These are phyloP conservation scores for Diorhabda sublineata DNA, from an alignment of 1,140 invertebrate species.

Conservation along the genomic window DNA sequence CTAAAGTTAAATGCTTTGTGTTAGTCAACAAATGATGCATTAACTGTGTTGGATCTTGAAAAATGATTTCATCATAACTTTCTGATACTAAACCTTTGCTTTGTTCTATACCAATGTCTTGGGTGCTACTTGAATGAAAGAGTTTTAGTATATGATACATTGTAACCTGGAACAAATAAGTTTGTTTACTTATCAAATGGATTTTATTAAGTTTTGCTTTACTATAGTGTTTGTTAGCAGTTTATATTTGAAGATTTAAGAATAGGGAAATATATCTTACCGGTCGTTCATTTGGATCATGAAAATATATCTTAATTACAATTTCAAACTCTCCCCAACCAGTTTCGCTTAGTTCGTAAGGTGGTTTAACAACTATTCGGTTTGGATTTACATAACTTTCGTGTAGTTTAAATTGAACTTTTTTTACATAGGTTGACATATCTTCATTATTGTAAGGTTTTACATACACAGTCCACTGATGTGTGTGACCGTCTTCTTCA, in stretches of 20 bases:
- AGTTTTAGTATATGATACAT: constrained; percentile 94
- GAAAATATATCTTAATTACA: constrained; percentile 96
- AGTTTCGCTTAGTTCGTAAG: constrained; percentile 97
- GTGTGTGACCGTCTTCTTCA: constrained; percentile 98
- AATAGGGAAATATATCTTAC: constrained; percentile 55
- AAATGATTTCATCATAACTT: constrained; percentile 96
- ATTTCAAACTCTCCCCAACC: constrained; percentile 99
- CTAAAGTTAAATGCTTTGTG: constrained; percentile 69
- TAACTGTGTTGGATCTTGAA: constrained; percentile 89
- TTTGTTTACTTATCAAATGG: not conserved
- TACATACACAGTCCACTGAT: constrained; percentile 98
- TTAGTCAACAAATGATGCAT: constrained; percentile 86
- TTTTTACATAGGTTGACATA: constrained; percentile 93
- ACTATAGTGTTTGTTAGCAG: no score
- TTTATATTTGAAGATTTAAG: no score
- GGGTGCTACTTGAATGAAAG: constrained; percentile 72
- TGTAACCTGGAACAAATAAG: constrained; percentile 68
- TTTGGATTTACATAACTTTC: constrained; percentile 96
- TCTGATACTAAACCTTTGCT: constrained; percentile 87
- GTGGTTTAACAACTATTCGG: constrained; percentile 87
- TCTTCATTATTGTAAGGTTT: constrained; percentile 93
- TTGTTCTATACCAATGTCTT: constrained; percentile 57
- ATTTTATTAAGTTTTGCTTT: no score
- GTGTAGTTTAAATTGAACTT: constrained; percentile 96
- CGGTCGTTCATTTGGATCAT: constrained; percentile 92